These are phyloP conservation scores for Isichthys henryi DNA, from an alignment of 2,113 vertebrate genomes.

Conservation along the genomic window DNA sequence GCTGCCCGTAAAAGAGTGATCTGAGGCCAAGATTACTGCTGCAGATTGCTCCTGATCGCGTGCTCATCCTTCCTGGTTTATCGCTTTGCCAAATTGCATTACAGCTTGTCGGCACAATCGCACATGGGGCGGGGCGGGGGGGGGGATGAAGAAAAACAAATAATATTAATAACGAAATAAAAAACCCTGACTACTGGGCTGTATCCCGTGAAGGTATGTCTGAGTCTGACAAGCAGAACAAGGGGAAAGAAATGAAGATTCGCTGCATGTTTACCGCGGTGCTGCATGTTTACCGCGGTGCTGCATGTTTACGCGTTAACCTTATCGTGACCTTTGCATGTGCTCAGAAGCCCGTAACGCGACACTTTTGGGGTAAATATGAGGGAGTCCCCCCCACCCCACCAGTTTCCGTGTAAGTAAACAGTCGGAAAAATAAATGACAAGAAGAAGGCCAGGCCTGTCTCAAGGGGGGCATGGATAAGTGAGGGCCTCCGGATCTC, in stretches of 20 bases:
- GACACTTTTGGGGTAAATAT: constrained; percentile 24
- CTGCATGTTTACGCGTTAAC: constrained; percentile 33
- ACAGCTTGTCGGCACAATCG: constrained; percentile 58
- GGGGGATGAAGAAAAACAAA: constrained; percentile 56
- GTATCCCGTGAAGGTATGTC: constrained; percentile 65
- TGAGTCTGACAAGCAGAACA: constrained; percentile 60
- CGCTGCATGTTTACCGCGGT: constrained; percentile 49
- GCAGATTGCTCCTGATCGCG: constrained; percentile 80
- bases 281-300: constrained; percentile 21
- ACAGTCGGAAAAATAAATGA: not conserved
- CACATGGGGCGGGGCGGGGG: constrained; percentile 38
- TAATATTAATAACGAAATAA: constrained; percentile 37
- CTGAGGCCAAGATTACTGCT: constrained; percentile 80
- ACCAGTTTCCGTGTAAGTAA: not conserved
- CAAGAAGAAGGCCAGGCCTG: not conserved
- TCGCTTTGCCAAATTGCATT: constrained; percentile 67
- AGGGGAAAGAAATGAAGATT: constrained; percentile 57
- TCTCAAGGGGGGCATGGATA: not conserved
- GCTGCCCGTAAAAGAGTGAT: constrained; percentile 76
- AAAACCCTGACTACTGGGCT: constrained; percentile 62
- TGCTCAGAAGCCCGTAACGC: constrained; percentile 46
- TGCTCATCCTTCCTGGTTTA: constrained; percentile 69
- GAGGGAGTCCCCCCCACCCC: not conserved
- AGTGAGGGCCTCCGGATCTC: not conserved
- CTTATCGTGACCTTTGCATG: constrained; percentile 51